Percentiles rank a stretch among this genome's conserved stretches.
phyloP scores from a whole-genome alignment of 2,113 vertebrate genomes.

The Rafetus swinhoei region DNA sequence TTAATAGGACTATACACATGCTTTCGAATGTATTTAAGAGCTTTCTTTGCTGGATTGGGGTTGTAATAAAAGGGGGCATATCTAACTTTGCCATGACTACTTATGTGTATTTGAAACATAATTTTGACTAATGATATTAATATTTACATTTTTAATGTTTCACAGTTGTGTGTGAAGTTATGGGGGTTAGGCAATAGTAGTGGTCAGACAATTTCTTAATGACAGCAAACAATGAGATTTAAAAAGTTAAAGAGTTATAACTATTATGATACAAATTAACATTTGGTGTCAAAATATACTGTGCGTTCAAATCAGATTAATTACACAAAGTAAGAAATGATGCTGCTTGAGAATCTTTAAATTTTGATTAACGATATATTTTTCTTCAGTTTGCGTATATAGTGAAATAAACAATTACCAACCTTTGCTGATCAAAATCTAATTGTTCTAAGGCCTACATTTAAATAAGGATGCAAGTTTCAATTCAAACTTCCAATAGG shows the following conservation, averaged over 20 bases:
- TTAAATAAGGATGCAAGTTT: conserved; percentile 44
- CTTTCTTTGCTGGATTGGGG: conserved; percentile 14
- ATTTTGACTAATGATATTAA: no score
- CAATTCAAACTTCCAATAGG: neutral
- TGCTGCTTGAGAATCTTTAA: neutral
- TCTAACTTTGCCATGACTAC: no score
- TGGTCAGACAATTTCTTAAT: neutral
- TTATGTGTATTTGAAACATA: no score
- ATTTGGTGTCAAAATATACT: neutral
- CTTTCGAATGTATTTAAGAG: conserved; percentile 35
- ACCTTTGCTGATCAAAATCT: neutral
- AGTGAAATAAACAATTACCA: neutral
- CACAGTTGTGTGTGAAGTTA: no score
- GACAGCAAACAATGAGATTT: neutral
- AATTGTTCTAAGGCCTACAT: neutral
- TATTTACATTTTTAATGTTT: no score
- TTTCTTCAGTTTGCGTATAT: neutral
- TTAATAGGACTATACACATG: neutral
- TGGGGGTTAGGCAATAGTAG: neutral
- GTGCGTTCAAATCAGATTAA: neutral
- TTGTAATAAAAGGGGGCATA: conserved; percentile 5
- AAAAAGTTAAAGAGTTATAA: neutral
- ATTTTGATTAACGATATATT: neutral
- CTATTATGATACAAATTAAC: neutral
- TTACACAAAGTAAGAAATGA: no score